Conservation (phyloP, 92 coral and sea anemone species). For the Bergia sp. region DNA sequence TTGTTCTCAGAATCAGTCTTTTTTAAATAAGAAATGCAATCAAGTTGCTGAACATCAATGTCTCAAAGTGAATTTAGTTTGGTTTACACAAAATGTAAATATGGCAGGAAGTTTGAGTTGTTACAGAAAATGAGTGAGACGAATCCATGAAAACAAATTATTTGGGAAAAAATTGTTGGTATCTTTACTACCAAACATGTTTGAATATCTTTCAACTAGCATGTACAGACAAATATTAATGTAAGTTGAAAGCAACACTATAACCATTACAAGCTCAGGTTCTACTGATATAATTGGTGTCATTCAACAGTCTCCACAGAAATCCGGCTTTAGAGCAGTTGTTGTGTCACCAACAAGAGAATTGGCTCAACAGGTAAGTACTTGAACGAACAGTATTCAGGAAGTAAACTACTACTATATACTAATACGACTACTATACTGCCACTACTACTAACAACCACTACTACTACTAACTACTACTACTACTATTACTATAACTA, state of each 20-base stretch:
- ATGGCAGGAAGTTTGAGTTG: background rate
- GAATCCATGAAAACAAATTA: too few species aligned
- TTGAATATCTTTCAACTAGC: too few species aligned
- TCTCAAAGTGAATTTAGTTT: background rate
- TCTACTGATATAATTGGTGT: background rate
- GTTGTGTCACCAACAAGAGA: conserved; percentile 98
- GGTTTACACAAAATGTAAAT: background rate
- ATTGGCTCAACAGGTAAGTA: conserved; percentile 90
- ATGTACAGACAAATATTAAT: too few species aligned
- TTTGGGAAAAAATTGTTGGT: too few species aligned
- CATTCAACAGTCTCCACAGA: conserved; percentile 68
- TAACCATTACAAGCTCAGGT: too few species aligned
- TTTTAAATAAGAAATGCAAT: background rate
- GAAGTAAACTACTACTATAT: background rate
- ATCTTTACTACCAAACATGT: too few species aligned
- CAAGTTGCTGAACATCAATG: background rate
- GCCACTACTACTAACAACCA: background rate
- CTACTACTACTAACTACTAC: background rate
- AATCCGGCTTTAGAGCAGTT: conserved; percentile 86
- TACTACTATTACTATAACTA: background rate
- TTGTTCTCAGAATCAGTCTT: background rate
- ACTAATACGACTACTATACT: background rate
- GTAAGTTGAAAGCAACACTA: too few species aligned
- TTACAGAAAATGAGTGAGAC: too few species aligned
- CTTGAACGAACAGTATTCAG: background rate